Evolutionary conservation across 2,113 vertebrate species (phyloP), one percentile per base, ranked within the genome.

Genomic region (Psittacula cyanocephala): DNA sequence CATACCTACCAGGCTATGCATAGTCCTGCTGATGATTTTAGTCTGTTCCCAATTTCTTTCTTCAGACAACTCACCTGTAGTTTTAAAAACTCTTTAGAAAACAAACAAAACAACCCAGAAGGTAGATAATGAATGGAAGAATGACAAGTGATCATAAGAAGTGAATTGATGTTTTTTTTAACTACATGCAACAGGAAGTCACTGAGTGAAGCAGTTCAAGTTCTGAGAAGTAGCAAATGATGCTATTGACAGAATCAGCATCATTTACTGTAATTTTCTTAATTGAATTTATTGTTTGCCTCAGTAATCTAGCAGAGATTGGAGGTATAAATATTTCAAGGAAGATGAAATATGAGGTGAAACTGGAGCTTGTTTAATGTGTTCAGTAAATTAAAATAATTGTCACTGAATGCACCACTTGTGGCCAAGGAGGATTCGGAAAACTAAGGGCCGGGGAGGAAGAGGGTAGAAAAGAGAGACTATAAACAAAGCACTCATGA

Each of bases 201-300:
- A 68, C 75, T 37, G 62, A 72, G 28, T 83, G 81, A 83, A 93
- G 79, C 83, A 69, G 53, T 79, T 44, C 57, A 52, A 57, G 63
- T 46, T 82, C 84, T 85, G 81, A 47, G 31, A 86, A 69, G 31
- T 19, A 95, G 72, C 57, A 67, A 96, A 91, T 6, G 2, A 77
- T 76, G 28, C 78, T 88, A 74, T 70, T 88, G 95, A 93, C 95
- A 93, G 79, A 94, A 97, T 89, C 76, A 90, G 50, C 59, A 85
- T 52, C 75, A 59, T 72, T 93, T 89, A 20, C 60, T 85, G 37
- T 50, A 13, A 63, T 90, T 92, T 82, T 91, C 94, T 86, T 95
- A 97, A 95, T 82, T 91, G 81, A 95, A 96, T 95, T 90, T 39
- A 74, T 94, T 90, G 44, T 96, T 88, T 96, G 92, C 88, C 81